These are phyloP conservation scores for Columba livia DNA, from an alignment of 2,113 vertebrate species.

Conservation along the genomic window DNA sequence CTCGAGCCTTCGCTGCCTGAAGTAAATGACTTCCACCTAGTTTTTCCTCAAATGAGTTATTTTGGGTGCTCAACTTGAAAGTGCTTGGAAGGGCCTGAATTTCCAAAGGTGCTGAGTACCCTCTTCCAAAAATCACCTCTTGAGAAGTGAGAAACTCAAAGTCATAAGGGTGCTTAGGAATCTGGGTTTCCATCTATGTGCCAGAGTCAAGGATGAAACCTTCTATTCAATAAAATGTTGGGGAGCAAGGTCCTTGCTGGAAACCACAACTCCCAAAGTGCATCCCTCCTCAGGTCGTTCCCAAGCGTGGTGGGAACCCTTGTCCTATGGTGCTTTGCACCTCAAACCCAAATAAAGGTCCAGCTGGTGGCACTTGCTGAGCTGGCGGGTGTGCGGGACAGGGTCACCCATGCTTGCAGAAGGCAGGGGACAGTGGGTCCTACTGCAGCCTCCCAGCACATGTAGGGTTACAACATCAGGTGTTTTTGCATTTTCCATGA, in stretches of 20 bases:
- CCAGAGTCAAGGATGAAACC: not conserved
- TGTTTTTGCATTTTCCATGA: not conserved
- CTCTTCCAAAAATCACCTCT: not conserved
- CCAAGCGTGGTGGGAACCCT: rapidly evolving
- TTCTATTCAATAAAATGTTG: not conserved
- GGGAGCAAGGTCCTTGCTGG: not conserved
- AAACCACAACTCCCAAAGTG: not conserved
- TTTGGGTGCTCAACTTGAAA: not conserved
- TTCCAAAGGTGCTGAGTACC: not conserved
- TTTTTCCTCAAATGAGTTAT: not conserved
- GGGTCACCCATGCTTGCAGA: rapidly evolving
- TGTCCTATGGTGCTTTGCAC: not conserved
- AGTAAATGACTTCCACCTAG: not conserved
- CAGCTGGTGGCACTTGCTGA: not conserved
- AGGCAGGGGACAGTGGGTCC: not conserved
- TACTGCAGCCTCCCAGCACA: not conserved
- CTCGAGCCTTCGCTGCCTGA: not conserved
- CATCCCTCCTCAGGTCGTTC: not conserved
- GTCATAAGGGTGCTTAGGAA: not conserved
- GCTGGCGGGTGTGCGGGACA: not conserved
- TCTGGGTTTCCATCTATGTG: not conserved
- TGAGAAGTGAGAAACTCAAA: not conserved
- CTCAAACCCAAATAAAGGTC: not conserved
- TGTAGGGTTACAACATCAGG: not conserved
- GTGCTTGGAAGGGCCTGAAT: not conserved